phyloP scores from a whole-genome alignment of 2,797 vertebrate species.

The Dicrostonyx torquatus region DNA sequence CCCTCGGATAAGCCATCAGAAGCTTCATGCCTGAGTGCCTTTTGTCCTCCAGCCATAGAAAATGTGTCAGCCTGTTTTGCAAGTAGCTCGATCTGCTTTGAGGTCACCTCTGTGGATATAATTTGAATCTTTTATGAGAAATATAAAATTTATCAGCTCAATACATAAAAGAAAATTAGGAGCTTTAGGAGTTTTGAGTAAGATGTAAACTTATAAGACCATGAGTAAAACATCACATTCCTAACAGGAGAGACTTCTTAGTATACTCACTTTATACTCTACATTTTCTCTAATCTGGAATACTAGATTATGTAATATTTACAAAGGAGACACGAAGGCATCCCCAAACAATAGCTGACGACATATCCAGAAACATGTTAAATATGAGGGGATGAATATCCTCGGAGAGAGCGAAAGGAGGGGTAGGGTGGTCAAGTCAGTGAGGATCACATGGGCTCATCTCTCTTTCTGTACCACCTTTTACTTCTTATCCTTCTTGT shows the following conservation, averaged over 20 bases:
- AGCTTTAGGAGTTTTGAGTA: not conserved
- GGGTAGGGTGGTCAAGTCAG: too few species aligned
- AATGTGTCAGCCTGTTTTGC: not conserved
- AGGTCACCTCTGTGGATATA: not conserved
- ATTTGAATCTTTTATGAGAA: not conserved
- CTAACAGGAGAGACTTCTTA: not conserved
- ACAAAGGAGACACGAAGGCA: not conserved
- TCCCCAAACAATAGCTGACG: not conserved
- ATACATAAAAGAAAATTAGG: not conserved
- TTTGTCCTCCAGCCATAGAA: not conserved
- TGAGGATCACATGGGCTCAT: not conserved
- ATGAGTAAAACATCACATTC: not conserved
- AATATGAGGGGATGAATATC: not conserved
- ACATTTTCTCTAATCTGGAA: not conserved
- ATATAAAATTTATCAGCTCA: constrained; percentile 13
- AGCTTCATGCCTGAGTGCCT: not conserved
- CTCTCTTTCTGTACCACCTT: not conserved
- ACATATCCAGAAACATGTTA: not conserved
- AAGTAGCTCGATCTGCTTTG: not conserved
- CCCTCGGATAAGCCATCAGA: not conserved
- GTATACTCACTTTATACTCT: not conserved
- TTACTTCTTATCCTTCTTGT: not conserved
- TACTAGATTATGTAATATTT: not conserved
- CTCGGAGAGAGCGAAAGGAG: accelerated
- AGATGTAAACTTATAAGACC: not conserved